Evolutionary conservation across 1,140 invertebrate genomes (phyloP).

Genomic region (Lasioglossum albipes): DNA sequence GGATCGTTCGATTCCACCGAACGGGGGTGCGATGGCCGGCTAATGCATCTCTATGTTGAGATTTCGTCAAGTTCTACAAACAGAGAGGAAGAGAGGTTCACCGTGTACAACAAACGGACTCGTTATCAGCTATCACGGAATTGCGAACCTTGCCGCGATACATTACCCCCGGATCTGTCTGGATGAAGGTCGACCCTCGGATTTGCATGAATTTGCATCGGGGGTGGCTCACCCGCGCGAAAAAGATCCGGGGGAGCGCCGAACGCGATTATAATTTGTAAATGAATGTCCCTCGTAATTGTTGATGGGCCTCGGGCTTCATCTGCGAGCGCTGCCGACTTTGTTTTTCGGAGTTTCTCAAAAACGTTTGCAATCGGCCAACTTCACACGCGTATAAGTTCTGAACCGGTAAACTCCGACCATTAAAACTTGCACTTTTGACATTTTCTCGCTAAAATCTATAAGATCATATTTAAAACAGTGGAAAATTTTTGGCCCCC

Average conservation of each 20-base stretch:
- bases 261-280: background rate
- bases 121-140: constrained; percentile 45
- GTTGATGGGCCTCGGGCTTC: background rate
- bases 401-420: no score
- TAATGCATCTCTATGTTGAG: constrained; percentile 36
- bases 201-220: constrained; percentile 22
- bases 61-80: constrained; percentile 13
- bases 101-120: constrained; percentile 15
- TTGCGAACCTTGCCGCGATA: constrained; percentile 16
- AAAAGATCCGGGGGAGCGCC: background rate
- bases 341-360: no score
- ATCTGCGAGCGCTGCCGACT: no score
- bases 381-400: no score
- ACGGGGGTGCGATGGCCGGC: background rate
- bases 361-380: no score
- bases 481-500: no score
- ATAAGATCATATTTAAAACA: no score
- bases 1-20: constrained; percentile 21
- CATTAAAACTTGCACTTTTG: no score
- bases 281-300: background rate
- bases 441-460: no score
- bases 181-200: constrained; percentile 28
- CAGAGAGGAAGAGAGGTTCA: background rate
- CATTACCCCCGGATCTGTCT: constrained; percentile 11
- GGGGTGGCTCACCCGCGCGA: background rate